These are phyloP conservation scores for Hydrozoanthus gracilis DNA, from an alignment of 92 coral and sea anemone genomes.

Conservation along the genomic window DNA sequence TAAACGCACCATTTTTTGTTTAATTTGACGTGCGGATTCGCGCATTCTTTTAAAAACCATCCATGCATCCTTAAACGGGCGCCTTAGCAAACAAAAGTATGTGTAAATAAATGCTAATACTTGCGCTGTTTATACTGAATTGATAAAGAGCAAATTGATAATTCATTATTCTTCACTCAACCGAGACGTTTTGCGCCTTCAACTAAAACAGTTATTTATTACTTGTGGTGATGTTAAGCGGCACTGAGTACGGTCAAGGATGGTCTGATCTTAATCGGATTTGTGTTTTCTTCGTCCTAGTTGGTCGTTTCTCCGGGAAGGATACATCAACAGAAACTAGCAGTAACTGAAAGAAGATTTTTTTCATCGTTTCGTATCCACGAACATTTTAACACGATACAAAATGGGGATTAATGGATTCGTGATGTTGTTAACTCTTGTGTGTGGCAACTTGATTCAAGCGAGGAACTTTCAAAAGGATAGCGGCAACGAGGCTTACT, in stretches of 20 bases:
- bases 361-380: neutral
- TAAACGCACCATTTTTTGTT: no score
- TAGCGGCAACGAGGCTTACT: neutral
- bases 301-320: neutral
- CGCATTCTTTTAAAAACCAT: no score
- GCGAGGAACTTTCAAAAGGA: constrained; percentile 5
- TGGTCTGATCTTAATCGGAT: neutral
- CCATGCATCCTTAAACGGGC: no score
- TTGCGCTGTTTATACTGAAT: constrained; percentile 9
- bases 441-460: neutral
- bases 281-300: constrained; percentile 9
- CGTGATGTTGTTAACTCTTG: neutral
- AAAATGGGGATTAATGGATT: constrained; percentile 5
- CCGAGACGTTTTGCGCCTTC: constrained; percentile 47
- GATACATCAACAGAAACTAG: neutral
- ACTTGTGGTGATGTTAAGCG: neutral
- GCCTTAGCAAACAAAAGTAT: no score
- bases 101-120: constrained; percentile 28
- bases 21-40: no score
- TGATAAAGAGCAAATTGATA: neutral
- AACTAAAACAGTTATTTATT: neutral
- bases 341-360: neutral
- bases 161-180: constrained; percentile 22
- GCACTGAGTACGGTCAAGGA: neutral
- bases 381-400: neutral